Evolutionary conservation across 2,797 vertebrate species (phyloP), one percentile per base, ranked within the genome.

Genomic region (Halcyon badia): DNA sequence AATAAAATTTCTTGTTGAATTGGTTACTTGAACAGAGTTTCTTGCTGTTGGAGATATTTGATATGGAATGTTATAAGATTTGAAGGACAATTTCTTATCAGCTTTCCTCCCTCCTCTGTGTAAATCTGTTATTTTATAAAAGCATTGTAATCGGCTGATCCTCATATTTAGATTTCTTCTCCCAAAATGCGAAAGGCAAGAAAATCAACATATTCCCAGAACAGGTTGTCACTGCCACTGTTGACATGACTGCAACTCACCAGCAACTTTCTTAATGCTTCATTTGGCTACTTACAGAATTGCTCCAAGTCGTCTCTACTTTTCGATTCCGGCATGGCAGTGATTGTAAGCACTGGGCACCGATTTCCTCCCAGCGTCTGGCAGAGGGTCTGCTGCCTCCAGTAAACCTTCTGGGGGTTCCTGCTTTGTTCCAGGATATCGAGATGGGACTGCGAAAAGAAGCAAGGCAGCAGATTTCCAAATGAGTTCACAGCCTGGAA

Each of bases 311-410:
- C 97, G 2, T 96, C 98, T 57, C 98, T 88, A 28, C 94, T 97
- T 88, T 95, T 96, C 46, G 99, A 98, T 39, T 98, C 94, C 4
- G 99, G 99, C 96, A 97, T 98, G 77, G 99, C 99, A 1, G 99
- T 99, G 97, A 99, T 97, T 24, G 99, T 99, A 94, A 99, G 97
- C 95, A 99, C 5, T 0, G 99, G 99, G 94, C 99, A 99, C 0
- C 95, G 33, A 79, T 99, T 99, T 71, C 98, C 99, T 65, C 98
- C 98, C 41, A 99, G 95, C 0, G 98, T 99, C 48, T 97, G 92
- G 79, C 99, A 99, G 77, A 99, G 98, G 2, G 78, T 96, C 79
- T 99, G 98, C 79, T 98, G 98, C 76, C 94, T 98, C 97, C 99
- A 99, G 96, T 99, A 99, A 78, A 99, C 90, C 93, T 98, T 98